Evolutionary conservation across 1,140 invertebrate species (phyloP).

Genomic region (Octopus sinensis): DNA sequence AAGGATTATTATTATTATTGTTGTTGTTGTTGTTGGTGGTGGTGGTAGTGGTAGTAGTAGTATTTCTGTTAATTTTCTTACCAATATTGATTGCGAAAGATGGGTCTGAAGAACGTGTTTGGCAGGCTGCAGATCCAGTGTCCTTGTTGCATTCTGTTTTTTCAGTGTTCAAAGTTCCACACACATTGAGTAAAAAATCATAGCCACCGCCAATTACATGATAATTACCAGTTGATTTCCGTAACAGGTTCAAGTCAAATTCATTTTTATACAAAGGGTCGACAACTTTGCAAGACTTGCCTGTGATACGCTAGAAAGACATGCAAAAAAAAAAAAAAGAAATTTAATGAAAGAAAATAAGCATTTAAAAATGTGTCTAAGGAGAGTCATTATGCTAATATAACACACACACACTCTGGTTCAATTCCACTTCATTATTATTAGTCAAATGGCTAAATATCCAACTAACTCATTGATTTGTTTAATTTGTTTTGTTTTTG

Average conservation of each 20-base stretch:
- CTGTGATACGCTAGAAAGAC: conserved; percentile 28
- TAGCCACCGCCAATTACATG: conserved; percentile 30
- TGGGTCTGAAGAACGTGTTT: conserved; percentile 26
- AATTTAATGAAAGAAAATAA: neutral
- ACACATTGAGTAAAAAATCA: conserved; percentile 41
- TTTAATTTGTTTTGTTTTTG: too few species aligned
- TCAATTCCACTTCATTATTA: too few species aligned
- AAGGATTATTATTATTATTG: too few species aligned
- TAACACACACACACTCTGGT: too few species aligned
- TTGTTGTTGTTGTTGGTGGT: too few species aligned
- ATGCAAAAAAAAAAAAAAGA: neutral
- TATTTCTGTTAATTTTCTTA: too few species aligned
- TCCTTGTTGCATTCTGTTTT: conserved; percentile 16
- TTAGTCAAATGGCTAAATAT: too few species aligned
- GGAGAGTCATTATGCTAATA: neutral
- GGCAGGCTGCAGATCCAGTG: conserved; percentile 36
- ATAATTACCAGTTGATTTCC: conserved; percentile 35
- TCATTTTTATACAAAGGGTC: conserved; percentile 46
- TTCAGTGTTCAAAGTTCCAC: conserved; percentile 30
- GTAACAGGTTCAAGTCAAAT: conserved; percentile 49
- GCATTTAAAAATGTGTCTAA: neutral
- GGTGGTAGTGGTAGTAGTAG: too few species aligned
- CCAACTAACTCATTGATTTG: too few species aligned
- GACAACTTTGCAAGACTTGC: conserved; percentile 44
- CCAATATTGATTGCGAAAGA: too few species aligned